Percentiles rank a stretch among this genome's conserved stretches.
Evolutionary conservation across 2,113 vertebrate genomes (phyloP).

Genomic region (Oryzias woworae): DNA sequence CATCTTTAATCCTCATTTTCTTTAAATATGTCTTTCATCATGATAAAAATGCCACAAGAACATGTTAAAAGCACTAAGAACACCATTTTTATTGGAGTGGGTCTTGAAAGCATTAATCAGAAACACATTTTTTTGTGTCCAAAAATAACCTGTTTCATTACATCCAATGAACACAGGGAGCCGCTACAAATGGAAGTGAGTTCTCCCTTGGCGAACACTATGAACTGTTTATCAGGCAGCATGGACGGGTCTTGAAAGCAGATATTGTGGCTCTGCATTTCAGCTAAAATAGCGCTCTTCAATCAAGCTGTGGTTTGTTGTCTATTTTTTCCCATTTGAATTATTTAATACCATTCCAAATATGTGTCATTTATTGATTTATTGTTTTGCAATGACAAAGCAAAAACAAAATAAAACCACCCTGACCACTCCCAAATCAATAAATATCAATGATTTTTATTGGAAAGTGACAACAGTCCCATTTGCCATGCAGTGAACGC

Average conservation of each 20-base stretch:
- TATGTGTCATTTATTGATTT: background rate
- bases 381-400: background rate
- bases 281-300: slow-evolving; percentile 21
- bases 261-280: slow-evolving; percentile 6
- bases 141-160: slow-evolving; percentile 62
- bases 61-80: background rate
- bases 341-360: slow-evolving; percentile 6
- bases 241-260: slow-evolving; percentile 9
- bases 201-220: slow-evolving; percentile 26
- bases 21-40: no score
- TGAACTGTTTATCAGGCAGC: slow-evolving; percentile 1
- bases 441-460: background rate
- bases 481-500: slow-evolving; percentile 1
- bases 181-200: slow-evolving; percentile 38
- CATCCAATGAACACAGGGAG: slow-evolving; percentile 39
- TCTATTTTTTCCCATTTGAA: slow-evolving; percentile 6
- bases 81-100: slow-evolving; percentile 41
- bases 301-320: slow-evolving; percentile 7
- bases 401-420: background rate
- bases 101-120: slow-evolving; percentile 57
- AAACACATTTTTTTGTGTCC: slow-evolving; percentile 49
- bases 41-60: no score
- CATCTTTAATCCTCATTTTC: no score
- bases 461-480: background rate
- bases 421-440: background rate